Conservation (phyloP, 2,888 invertebrate genomes). For the Amiota minor region DNA sequence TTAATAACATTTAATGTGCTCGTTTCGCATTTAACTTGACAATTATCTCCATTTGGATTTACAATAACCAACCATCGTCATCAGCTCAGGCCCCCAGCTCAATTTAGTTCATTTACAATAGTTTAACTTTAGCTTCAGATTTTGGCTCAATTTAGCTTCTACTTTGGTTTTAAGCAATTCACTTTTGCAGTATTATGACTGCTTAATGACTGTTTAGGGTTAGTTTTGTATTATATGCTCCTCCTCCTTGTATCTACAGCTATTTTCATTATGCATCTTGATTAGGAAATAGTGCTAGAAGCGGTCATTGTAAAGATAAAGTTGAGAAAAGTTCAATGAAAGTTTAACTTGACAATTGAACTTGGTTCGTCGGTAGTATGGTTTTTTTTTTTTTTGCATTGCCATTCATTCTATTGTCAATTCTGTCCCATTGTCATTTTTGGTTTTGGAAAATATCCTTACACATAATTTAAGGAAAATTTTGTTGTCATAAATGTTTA, state of each 20-base stretch:
- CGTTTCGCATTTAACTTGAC: conserved; percentile 24
- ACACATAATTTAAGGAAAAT: neutral
- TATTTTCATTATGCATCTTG: conserved; percentile 14
- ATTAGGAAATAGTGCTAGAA: neutral
- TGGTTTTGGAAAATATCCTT: conserved; percentile 7
- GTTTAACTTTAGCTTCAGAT: neutral
- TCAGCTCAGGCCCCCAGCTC: neutral
- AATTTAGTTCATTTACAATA: neutral
- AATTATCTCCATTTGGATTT: conserved; percentile 14
- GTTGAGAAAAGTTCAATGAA: neutral
- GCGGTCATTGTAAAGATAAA: neutral
- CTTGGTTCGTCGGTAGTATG: too few species aligned
- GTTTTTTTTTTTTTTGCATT: too few species aligned
- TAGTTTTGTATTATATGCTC: neutral
- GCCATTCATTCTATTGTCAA: too few species aligned
- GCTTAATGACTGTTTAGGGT: conserved; percentile 21
- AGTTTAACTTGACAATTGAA: neutral
- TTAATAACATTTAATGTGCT: conserved; percentile 66
- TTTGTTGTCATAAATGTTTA: neutral
- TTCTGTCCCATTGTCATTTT: neutral
- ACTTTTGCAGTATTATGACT: conserved; percentile 24
- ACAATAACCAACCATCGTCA: too few species aligned
- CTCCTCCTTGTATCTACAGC: neutral
- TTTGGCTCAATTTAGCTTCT: neutral
- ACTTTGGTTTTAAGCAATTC: conserved; percentile 1